These are phyloP conservation scores for Corythornis cristatus DNA, from an alignment of 2,113 vertebrate genomes.

Conservation along the genomic window DNA sequence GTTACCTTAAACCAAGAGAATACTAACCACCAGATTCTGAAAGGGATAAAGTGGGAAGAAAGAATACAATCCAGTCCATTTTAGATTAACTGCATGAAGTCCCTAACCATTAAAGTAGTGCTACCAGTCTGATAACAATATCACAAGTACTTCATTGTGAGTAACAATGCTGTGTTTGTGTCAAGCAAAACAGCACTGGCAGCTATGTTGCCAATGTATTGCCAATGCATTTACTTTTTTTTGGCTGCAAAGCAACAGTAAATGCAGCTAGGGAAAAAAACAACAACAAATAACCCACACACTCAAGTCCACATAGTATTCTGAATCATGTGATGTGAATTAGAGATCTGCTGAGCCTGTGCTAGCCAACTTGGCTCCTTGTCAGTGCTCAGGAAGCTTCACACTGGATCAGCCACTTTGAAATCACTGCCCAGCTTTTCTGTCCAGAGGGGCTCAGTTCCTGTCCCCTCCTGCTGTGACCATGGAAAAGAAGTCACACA, in stretches of 20 bases:
- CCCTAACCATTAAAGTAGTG: not conserved
- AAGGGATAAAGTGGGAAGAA: not conserved
- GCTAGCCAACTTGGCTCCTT: not conserved
- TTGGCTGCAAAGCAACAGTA: constrained; percentile 18
- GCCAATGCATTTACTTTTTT: not conserved
- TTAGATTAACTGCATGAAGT: constrained; percentile 9
- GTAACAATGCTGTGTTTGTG: not conserved
- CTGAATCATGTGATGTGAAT: not conserved
- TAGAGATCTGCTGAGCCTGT: not conserved
- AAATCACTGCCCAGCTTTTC: not conserved
- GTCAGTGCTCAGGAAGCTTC: not conserved
- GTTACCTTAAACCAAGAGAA: not conserved
- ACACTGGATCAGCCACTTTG: not conserved
- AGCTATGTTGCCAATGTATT: not conserved
- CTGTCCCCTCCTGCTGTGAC: not conserved
- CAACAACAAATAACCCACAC: too few species aligned
- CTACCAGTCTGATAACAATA: not conserved
- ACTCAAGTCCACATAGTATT: not conserved
- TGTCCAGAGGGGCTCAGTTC: not conserved
- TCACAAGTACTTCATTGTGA: not conserved
- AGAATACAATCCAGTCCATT: not conserved
- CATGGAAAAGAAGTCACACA: fast-evolving
- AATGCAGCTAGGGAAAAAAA: not conserved
- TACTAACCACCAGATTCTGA: not conserved
- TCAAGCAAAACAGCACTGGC: not conserved